phyloP scores from a whole-genome alignment of 2,888 invertebrate genomes.

The Anaspis maculata region DNA sequence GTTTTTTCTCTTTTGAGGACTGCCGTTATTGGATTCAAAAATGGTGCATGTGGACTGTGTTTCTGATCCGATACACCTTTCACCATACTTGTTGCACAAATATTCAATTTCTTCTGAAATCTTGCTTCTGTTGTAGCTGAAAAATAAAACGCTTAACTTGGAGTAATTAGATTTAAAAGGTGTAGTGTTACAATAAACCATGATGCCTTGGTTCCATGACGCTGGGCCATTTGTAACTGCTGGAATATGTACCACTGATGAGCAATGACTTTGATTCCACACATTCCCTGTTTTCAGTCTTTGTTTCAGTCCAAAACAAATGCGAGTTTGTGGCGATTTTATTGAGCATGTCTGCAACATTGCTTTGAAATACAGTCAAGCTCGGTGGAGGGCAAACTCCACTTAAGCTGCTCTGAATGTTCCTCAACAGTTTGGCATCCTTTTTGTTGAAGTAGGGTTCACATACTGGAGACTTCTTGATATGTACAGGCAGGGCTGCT shows the following conservation, averaged over 20 bases:
- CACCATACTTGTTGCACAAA: slow-evolving; percentile 55
- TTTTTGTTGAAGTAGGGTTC: slow-evolving; percentile 9
- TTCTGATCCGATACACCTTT: slow-evolving; percentile 66
- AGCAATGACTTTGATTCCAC: slow-evolving; percentile 33
- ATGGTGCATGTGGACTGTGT: slow-evolving; percentile 60
- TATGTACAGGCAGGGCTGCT: slow-evolving; percentile 2
- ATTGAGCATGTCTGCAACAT: slow-evolving; percentile 56
- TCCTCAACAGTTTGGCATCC: slow-evolving; percentile 39
- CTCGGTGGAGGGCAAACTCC: slow-evolving; percentile 71
- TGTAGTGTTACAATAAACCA: slow-evolving; percentile 60
- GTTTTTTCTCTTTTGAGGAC: slow-evolving; percentile 53
- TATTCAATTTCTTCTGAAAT: slow-evolving; percentile 63
- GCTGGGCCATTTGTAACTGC: slow-evolving; percentile 52
- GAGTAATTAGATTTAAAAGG: slow-evolving; percentile 2
- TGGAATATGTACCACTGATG: slow-evolving; percentile 31
- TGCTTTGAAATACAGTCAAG: slow-evolving; percentile 58
- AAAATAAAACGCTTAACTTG: slow-evolving; percentile 20
- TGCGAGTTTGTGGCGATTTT: slow-evolving; percentile 30
- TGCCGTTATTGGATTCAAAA: slow-evolving; percentile 53
- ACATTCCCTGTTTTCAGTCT: too few relatives aligned
- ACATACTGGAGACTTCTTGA: slow-evolving; percentile 2
- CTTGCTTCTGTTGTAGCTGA: slow-evolving; percentile 62
- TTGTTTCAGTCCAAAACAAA: slow-evolving; percentile 24
- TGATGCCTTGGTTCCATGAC: slow-evolving; percentile 54
- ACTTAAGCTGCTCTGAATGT: slow-evolving; percentile 52